Evolutionary conservation across 2,888 invertebrate genomes (phyloP), one percentile per base, ranked within the genome.

Genomic region (Laothoe populi): DNA sequence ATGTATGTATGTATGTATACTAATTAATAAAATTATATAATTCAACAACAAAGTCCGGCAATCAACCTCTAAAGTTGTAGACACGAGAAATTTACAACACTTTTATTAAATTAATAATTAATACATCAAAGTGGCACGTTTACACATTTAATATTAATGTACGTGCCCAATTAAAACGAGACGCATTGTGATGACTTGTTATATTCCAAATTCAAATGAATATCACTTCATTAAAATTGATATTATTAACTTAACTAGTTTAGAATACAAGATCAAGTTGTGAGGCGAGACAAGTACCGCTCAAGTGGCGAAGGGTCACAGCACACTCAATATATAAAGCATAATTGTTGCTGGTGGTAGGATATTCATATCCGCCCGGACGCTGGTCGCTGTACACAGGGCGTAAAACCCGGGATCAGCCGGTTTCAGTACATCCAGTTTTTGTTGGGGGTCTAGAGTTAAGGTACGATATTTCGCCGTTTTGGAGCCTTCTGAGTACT

Each of bases 231-330:
- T 48, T 11, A 5, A 23, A 24, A 48, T 48, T 48, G n/a, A 7
- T 24, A n/a, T 48, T 48, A 48, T 48, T 48, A 26, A 24, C 24
- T 48, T 48, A 48, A 24, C 24, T 38, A 38, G 13, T 38, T 4
- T 7, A 1, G 48, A n/a, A n/a, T n/a, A 38, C 13, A 38, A 24
- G 48, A 48, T n/a, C 48, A 5, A 24, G 24, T 48, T 24, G 48
- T 13, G 24, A 48, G 2, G 48, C 48, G n/a, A 13, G 24, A 26
- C 48, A 48, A 24, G 48, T 48, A 24, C 23, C 13, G 23, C 10
- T n/a, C 1, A n/a, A n/a, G 38, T 5, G 8, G 38, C 11, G 38
- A 38, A 38, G 38, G 38, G 13, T 38, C 38, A 38, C 38, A 11
- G 38, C 38, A 38, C 38, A 38, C 38, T 11, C 13, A 38, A 13